These are phyloP conservation scores for Myotis yumanensis DNA, from an alignment of 2,113 vertebrate genomes.

Conservation along the genomic window DNA sequence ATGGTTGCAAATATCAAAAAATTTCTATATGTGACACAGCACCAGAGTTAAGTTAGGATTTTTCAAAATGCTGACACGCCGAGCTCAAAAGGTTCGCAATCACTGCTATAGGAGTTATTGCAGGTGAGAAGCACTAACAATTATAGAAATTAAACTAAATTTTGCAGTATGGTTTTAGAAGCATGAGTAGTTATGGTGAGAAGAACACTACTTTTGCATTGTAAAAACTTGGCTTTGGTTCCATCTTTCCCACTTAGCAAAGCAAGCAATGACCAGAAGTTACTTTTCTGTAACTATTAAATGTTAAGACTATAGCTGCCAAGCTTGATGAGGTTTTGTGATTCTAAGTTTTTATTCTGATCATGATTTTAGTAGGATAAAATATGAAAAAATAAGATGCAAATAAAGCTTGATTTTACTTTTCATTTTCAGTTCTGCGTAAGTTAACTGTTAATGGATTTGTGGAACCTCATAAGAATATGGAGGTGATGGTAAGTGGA, in stretches of 20 bases:
- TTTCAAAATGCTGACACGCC: too few species aligned
- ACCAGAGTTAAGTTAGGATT: too few species aligned
- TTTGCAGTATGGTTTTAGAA: neutral
- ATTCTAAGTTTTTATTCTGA: constrained; percentile 37
- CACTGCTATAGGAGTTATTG: neutral
- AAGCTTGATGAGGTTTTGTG: neutral
- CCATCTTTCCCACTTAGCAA: neutral
- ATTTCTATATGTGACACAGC: too few species aligned
- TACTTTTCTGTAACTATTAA: neutral
- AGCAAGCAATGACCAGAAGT: neutral
- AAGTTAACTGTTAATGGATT: constrained; percentile 98
- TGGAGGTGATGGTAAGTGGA: constrained; percentile 95
- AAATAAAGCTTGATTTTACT: constrained; percentile 42
- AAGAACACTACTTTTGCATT: neutral
- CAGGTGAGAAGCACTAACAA: neutral
- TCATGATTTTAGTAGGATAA: constrained; percentile 49
- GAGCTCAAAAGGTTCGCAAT: too few species aligned
- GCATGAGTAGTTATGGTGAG: neutral
- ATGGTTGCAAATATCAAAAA: too few species aligned
- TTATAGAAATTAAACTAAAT: constrained; percentile 27
- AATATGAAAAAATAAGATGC: neutral
- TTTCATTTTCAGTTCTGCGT: constrained; percentile 91
- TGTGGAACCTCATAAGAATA: constrained; percentile 92
- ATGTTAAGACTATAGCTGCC: neutral
- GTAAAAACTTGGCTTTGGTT: neutral